phyloP scores from a whole-genome alignment of 2,888 invertebrate species.

The Andricus quercusramuli region DNA sequence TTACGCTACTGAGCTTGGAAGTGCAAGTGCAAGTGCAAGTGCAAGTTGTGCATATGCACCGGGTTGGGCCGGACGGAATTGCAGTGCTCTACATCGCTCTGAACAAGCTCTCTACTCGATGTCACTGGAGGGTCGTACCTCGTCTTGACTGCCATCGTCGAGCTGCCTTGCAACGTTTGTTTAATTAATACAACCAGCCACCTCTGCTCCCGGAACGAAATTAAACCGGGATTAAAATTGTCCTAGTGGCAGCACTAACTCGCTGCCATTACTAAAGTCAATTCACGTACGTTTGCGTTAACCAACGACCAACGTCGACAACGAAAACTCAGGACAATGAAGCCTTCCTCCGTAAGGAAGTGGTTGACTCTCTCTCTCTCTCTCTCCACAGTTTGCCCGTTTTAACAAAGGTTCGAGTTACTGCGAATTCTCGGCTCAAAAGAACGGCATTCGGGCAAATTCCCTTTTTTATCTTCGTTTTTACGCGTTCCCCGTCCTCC shows the following conservation, averaged over 20 bases:
- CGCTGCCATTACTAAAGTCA: slow-evolving; percentile 45
- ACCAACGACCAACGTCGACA: slow-evolving; percentile 8
- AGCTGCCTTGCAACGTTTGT: slow-evolving; percentile 50
- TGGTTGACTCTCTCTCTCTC: slow-evolving; percentile 42
- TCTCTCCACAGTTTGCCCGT: not conserved
- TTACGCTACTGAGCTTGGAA: slow-evolving; percentile 29
- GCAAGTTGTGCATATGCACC: slow-evolving; percentile 20
- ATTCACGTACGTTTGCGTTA: slow-evolving; percentile 32
- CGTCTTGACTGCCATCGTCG: slow-evolving; percentile 42
- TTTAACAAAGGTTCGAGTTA: slow-evolving; percentile 31
- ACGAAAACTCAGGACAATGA: slow-evolving; percentile 33
- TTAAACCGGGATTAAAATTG: slow-evolving; percentile 48
- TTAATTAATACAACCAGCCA: slow-evolving; percentile 58
- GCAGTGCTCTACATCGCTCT: slow-evolving; percentile 49
- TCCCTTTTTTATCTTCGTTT: not conserved
- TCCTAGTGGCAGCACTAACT: slow-evolving; percentile 21
- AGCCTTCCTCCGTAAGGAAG: slow-evolving; percentile 21
- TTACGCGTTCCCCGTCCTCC: not conserved
- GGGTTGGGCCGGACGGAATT: slow-evolving; percentile 44
- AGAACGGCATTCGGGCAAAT: slow-evolving; percentile 29
- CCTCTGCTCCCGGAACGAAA: slow-evolving; percentile 36
- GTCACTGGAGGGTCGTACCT: slow-evolving; percentile 54
- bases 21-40: slow-evolving; percentile 9
- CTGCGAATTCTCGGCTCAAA: slow-evolving; percentile 32
- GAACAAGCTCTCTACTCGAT: slow-evolving; percentile 57